Base-by-base conservation (phyloP, 2,888 invertebrate species). In the Dusona sp. region DNA sequence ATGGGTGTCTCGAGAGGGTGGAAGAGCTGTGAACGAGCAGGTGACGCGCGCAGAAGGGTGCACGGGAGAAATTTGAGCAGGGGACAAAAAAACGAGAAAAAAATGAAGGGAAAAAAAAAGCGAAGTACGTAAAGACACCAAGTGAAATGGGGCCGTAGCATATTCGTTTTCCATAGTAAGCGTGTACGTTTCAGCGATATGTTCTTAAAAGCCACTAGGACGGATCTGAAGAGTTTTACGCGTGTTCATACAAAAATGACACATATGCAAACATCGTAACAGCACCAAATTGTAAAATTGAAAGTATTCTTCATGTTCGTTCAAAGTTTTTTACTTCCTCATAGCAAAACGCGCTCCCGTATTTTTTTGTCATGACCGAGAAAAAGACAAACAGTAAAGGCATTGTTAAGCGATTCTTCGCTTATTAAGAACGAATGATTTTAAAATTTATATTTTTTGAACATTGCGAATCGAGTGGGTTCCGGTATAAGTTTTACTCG, bases 121-220 rank as follows among this genome's bases (percentile, higher is more conserved):
- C n/a, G 9, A 2, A 33, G 9, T 29, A 75, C 75, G 75, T 70
- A 75, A 75, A 84, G 84, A 80, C 75, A 84, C 72, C 75, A 16
- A 64, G 80, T 51, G 70, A 80, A 80, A 80, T 75, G 84, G 70
- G 70, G 64, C 75, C 42, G 64, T 65, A 65, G 64, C 42, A 42
- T 45, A 45, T 75, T 80, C 64, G 80, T 84, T 80, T 70, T 77
- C 54, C 54, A 22, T 48, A 73, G 38, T n/a, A 64, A 72, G 29
- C 73, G n/a, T 33, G 64, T 64, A 73, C 82, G 79, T 74, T 74
- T 38, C 79, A 75, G 82, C 75, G 75, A 85, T 79, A 79, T 74
- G 48, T 65, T 82, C 78, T 81, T 51, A 67, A 81, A 57, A 78
- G 81, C 72, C 80, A 77, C 54, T 51, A 72, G n/a, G 54, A 33